A percentile compares a stretch with the other conserved stretches of the same genome.
These are phyloP conservation scores for Mythimna vitellina DNA, from an alignment of 2,888 invertebrate genomes.

Conservation along the genomic window DNA sequence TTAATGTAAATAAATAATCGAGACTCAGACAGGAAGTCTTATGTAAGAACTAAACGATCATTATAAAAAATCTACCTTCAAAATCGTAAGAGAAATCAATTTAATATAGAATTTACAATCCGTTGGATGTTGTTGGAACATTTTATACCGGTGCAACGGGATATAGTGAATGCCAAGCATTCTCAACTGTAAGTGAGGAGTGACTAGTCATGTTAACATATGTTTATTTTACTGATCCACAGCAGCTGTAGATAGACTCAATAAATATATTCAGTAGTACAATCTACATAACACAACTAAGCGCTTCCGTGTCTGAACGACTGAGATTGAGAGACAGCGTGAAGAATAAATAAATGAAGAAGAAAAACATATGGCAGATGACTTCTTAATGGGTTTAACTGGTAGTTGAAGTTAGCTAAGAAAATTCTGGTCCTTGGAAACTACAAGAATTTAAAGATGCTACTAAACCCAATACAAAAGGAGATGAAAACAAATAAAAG, in stretches of 20 bases:
- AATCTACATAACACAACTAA: not conserved
- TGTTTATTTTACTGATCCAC: constrained; percentile 3
- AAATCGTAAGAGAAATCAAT: not conserved
- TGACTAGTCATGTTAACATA: constrained; percentile 19
- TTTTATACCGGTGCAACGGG: constrained; percentile 47
- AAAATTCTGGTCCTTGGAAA: not conserved
- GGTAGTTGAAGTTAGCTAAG: not conserved
- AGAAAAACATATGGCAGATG: not conserved
- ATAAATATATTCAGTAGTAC: constrained; percentile 7
- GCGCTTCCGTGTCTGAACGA: not conserved
- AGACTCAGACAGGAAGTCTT: no score
- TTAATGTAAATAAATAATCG: not conserved
- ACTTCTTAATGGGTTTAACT: not conserved
- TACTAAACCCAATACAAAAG: no score
- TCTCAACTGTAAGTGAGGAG: constrained; percentile 18
- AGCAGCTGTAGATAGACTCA: constrained; percentile 1
- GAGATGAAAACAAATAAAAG: no score
- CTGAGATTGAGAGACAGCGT: not conserved
- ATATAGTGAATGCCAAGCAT: constrained; percentile 35
- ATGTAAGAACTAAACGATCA: not conserved
- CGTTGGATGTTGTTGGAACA: constrained; percentile 15
- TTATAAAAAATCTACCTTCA: not conserved
- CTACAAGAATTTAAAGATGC: not conserved
- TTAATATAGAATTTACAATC: constrained; percentile 7
- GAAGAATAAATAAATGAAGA: not conserved